Evolutionary conservation across 1,140 invertebrate genomes (phyloP).

Genomic region (Cydia fagiglandana): DNA sequence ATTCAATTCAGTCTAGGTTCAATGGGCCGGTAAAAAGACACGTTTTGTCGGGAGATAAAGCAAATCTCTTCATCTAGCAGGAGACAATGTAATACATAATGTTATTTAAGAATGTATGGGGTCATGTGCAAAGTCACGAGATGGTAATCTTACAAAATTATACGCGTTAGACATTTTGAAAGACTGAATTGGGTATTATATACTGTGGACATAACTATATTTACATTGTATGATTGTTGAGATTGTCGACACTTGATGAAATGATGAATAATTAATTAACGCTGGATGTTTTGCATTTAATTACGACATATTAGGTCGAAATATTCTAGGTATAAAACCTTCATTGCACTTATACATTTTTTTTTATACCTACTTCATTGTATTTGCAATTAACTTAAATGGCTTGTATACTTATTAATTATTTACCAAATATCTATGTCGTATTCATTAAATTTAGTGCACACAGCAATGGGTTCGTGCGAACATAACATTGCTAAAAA

Average conservation of each 20-base stretch:
- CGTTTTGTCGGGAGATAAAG: slow-evolving; percentile 7
- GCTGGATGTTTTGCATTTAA: neutral
- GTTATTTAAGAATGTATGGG: slow-evolving; percentile 20
- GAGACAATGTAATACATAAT: slow-evolving; percentile 21
- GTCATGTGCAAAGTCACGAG: slow-evolving; percentile 25
- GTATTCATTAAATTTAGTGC: too few relatives aligned
- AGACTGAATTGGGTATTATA: neutral
- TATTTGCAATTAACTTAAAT: too few relatives aligned
- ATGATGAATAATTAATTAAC: neutral
- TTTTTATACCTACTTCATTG: too few relatives aligned
- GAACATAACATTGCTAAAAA: too few relatives aligned
- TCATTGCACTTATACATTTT: too few relatives aligned
- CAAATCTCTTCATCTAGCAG: slow-evolving; percentile 10
- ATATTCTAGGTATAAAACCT: too few relatives aligned
- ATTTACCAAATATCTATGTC: too few relatives aligned
- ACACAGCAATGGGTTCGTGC: too few relatives aligned
- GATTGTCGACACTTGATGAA: neutral
- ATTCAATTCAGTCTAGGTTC: slow-evolving; percentile 14
- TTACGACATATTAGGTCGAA: neutral
- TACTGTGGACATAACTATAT: neutral
- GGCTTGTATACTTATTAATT: too few relatives aligned
- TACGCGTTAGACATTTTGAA: slow-evolving; percentile 5
- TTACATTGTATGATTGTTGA: neutral
- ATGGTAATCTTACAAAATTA: slow-evolving; percentile 16
- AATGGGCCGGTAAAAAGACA: slow-evolving; percentile 25